Conservation (phyloP, 2,797 vertebrate species). For the Dendrocincla fuliginosa region DNA sequence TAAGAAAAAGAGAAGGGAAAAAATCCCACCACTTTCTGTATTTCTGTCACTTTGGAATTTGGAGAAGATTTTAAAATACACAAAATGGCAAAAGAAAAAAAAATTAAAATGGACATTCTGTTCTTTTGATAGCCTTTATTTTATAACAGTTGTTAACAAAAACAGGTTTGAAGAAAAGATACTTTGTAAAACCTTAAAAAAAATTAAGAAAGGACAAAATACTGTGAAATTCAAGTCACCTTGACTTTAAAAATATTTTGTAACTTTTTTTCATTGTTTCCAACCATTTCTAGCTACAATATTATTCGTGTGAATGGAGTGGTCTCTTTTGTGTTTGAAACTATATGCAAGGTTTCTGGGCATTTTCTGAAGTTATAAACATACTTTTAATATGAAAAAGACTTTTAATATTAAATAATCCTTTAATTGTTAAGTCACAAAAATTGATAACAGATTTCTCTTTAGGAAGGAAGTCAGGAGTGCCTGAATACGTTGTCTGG, state of each 20-base stretch:
- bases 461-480: background rate
- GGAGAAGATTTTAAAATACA: background rate
- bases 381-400: background rate
- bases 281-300: background rate
- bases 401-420: background rate
- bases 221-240: background rate
- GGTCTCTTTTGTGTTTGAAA: background rate
- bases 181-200: background rate
- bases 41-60: background rate
- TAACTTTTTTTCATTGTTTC: background rate
- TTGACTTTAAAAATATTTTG: background rate
- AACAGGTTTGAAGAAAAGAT: background rate
- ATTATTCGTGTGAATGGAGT: background rate
- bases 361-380: background rate
- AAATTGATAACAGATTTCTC: conserved; percentile 8
- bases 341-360: background rate
- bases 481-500: background rate
- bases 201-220: background rate
- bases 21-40: background rate
- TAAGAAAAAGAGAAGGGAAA: background rate
- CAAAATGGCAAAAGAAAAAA: background rate
- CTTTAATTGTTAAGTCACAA: conserved; percentile 8
- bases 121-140: background rate
- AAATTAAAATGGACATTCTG: background rate
- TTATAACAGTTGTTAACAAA: background rate